Conservation (phyloP, 2,113 vertebrate genomes). For the Irena cyanogastra region DNA sequence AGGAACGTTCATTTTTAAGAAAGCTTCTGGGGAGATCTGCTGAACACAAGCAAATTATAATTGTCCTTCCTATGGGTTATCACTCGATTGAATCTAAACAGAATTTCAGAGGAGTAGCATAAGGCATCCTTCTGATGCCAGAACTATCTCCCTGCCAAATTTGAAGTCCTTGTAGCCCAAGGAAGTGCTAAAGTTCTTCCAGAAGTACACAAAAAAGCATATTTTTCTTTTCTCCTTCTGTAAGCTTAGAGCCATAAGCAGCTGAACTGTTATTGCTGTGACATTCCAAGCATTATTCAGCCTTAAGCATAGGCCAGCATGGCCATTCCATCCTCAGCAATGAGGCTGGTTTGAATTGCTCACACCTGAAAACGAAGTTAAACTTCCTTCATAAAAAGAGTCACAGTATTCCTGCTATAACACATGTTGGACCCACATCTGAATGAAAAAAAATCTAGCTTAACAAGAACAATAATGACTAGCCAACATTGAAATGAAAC, state of each 20-base stretch:
- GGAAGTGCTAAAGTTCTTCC: background rate
- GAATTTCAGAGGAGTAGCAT: background rate
- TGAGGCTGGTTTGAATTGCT: background rate
- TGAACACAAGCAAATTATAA: background rate
- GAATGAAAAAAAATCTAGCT: background rate
- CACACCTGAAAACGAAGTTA: background rate
- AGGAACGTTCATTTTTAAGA: background rate
- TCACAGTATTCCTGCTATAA: background rate
- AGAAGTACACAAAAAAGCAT: background rate
- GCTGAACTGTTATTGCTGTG: background rate
- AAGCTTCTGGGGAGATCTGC: background rate
- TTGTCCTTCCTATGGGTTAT: background rate
- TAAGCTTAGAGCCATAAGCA: background rate
- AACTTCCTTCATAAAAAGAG: background rate
- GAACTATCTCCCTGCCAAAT: background rate
- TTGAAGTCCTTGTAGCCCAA: background rate
- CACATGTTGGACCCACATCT: background rate
- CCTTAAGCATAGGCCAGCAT: background rate
- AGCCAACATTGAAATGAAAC: conserved; percentile 63
- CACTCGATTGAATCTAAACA: background rate
- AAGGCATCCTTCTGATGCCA: background rate
- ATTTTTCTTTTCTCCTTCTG: background rate
- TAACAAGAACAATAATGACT: background rate
- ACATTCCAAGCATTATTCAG: background rate
- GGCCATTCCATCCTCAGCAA: background rate